These are phyloP conservation scores for Gadus macrocephalus DNA, from an alignment of 2,113 vertebrate genomes.

Conservation along the genomic window DNA sequence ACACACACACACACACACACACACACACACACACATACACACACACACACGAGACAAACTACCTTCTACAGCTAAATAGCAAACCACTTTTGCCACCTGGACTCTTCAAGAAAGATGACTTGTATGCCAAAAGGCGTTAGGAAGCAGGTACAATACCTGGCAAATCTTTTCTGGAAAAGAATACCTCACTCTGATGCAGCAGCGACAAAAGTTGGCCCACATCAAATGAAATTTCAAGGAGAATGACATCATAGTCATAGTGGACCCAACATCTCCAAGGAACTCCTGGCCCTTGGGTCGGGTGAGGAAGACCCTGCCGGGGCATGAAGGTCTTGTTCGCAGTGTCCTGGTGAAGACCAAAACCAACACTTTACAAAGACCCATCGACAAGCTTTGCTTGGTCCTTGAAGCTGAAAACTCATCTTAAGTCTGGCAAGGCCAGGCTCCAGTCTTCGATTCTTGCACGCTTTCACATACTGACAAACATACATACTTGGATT, in stretches of 20 bases:
- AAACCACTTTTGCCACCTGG: not conserved
- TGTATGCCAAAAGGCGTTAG: too few relatives aligned
- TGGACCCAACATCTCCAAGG: not conserved
- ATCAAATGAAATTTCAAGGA: not conserved
- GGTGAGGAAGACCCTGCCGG: not conserved
- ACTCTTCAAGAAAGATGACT: too few relatives aligned
- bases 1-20: too few relatives aligned
- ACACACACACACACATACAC: too few relatives aligned
- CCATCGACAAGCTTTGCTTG: not conserved
- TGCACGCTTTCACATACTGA: too few relatives aligned
- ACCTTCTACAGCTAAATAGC: slow-evolving; percentile 3
- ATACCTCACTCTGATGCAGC: slow-evolving; percentile 11
- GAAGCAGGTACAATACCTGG: not conserved
- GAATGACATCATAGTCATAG: not conserved
- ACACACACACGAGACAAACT: too few relatives aligned
- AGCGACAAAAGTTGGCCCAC: not conserved
- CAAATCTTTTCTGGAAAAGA: slow-evolving; percentile 10
- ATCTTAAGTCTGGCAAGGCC: too few relatives aligned
- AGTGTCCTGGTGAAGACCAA: not conserved
- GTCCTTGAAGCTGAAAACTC: not conserved
- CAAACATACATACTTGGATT: too few relatives aligned
- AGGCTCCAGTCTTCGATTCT: too few relatives aligned
- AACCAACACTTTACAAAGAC: not conserved
- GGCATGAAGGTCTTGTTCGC: not conserved
- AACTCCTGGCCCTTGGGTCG: not conserved